Percentiles rank a stretch among this genome's conserved stretches.
Evolutionary conservation across 2,113 vertebrate species (phyloP).

Genomic region (Eolophus roseicapilla): DNA sequence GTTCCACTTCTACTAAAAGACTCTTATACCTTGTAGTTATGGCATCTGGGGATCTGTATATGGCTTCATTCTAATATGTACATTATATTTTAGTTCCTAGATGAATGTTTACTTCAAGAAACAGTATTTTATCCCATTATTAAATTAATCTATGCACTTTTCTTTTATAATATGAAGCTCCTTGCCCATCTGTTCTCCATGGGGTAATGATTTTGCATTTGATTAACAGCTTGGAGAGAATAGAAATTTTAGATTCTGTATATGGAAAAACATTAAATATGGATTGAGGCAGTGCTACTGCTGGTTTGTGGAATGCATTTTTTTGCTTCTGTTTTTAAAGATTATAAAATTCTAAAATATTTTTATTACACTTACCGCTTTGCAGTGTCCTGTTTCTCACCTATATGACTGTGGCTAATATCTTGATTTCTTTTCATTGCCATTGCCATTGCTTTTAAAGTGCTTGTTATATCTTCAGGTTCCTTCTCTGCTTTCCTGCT

Average conservation of each 20-base stretch:
- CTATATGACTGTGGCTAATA: neutral
- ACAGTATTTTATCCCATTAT: neutral
- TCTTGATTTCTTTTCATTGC: neutral
- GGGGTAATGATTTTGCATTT: neutral
- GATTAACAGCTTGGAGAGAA: neutral
- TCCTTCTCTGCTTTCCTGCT: neutral
- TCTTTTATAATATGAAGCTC: neutral
- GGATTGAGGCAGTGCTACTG: neutral
- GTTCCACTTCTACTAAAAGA: neutral
- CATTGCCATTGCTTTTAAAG: neutral
- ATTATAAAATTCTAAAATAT: neutral
- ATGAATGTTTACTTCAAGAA: neutral
- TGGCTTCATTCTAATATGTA: neutral
- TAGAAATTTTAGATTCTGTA: neutral
- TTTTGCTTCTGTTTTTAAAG: neutral
- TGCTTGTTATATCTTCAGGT: neutral
- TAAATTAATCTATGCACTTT: neutral
- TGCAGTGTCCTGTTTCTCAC: neutral
- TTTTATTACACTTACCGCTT: neutral
- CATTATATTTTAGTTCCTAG: neutral
- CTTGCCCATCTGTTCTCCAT: neutral
- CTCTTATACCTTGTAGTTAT: neutral
- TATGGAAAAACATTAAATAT: neutral
- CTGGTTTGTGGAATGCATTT: neutral
- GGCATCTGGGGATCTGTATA: neutral